A percentile compares a stretch with the other conserved stretches of the same genome.
These are phyloP conservation scores for Octodonta nipae DNA, from an alignment of 2,888 invertebrate genomes.

Conservation along the genomic window DNA sequence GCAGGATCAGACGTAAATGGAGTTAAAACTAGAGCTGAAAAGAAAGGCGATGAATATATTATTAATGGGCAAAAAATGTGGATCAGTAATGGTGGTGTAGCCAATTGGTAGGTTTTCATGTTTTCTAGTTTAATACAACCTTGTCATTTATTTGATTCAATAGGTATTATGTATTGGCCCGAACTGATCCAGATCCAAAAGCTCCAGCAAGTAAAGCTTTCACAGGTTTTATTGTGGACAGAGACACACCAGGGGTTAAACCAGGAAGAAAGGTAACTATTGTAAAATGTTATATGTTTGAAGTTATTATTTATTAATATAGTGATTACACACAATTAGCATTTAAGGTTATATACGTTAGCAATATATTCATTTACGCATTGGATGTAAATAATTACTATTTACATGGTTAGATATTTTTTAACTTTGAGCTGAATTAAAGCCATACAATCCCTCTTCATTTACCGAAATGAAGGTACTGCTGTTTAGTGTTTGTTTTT, in stretches of 20 bases:
- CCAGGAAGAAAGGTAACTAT: slow-evolving; percentile 57
- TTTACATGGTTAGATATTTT: too few relatives aligned
- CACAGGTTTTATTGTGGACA: slow-evolving; percentile 61
- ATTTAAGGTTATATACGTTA: too few relatives aligned
- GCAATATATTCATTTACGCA: too few relatives aligned
- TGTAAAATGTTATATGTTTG: too few relatives aligned
- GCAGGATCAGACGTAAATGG: slow-evolving; percentile 90
- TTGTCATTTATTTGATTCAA: slow-evolving; percentile 1
- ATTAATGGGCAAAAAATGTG: slow-evolving; percentile 90
- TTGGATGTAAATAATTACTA: too few relatives aligned
- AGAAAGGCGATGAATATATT: slow-evolving; percentile 84
- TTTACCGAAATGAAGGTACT: too few relatives aligned
- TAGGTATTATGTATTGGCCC: slow-evolving; percentile 62
- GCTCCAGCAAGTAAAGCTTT: slow-evolving; percentile 63
- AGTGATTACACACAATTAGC: too few relatives aligned
- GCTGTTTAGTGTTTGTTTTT: too few relatives aligned
- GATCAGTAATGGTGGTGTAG: slow-evolving; percentile 92
- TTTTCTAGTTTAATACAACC: too few relatives aligned
- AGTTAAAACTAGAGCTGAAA: slow-evolving; percentile 74
- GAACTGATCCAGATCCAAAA: slow-evolving; percentile 81
- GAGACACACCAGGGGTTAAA: slow-evolving; percentile 49
- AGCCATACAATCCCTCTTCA: too few relatives aligned
- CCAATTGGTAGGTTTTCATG: slow-evolving; percentile 88
- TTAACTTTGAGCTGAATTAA: too few relatives aligned
- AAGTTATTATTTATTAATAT: too few relatives aligned